phyloP scores from a whole-genome alignment of 2,113 vertebrate genomes.

The Pseudopodoces humilis region DNA sequence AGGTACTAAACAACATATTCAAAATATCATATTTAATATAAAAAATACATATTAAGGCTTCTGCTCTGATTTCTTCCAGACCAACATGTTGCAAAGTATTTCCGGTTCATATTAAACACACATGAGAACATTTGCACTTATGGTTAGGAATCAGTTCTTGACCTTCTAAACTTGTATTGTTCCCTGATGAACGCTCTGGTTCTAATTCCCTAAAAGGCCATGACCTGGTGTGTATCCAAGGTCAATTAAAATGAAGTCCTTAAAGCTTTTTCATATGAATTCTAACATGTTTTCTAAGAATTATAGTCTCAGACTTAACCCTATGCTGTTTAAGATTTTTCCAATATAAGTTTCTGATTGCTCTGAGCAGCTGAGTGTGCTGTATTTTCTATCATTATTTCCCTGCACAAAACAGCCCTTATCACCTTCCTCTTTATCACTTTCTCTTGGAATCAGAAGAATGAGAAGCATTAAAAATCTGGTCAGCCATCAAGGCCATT shows the following conservation, averaged over 20 bases:
- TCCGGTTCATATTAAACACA: constrained; percentile 42
- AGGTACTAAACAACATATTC: neutral
- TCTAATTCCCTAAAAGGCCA: constrained; percentile 47
- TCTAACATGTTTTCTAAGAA: constrained; percentile 36
- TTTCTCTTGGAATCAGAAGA: constrained; percentile 12
- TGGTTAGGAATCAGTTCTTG: constrained; percentile 39
- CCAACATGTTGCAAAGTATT: constrained; percentile 17
- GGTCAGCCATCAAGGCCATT: neutral
- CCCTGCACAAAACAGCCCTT: neutral
- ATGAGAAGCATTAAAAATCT: neutral
- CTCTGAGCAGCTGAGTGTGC: neutral
- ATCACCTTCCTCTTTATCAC: neutral
- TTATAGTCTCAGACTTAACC: neutral
- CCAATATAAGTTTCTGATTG: neutral
- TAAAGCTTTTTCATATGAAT: constrained; percentile 53
- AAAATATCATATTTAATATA: constrained; percentile 14
- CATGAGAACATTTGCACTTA: constrained; percentile 42
- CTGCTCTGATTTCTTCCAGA: constrained; percentile 39
- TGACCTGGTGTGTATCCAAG: constrained; percentile 28
- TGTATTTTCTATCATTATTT: neutral
- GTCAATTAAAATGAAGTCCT: constrained; percentile 62
- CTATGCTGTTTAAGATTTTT: neutral
- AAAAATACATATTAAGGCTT: neutral
- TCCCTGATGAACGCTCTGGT: constrained; percentile 26
- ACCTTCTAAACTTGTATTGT: constrained; percentile 47